These are phyloP conservation scores for Crotophaga sulcirostris DNA, from an alignment of 2,113 vertebrate species.

Conservation along the genomic window DNA sequence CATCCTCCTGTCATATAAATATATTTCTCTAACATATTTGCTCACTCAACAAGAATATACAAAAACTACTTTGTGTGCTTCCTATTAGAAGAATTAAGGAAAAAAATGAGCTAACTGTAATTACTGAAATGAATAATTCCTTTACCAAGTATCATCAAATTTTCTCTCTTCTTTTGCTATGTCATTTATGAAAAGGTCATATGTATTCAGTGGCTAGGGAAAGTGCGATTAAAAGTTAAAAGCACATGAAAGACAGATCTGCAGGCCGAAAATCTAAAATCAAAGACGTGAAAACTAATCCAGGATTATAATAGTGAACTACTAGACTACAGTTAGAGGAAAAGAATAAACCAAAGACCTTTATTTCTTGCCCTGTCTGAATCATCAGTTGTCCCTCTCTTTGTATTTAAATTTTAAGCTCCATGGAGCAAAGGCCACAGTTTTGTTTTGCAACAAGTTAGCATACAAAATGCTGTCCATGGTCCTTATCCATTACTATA, in stretches of 20 bases:
- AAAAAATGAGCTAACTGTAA: not conserved
- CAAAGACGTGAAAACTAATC: not conserved
- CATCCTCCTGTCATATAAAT: not conserved
- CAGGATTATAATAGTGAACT: not conserved
- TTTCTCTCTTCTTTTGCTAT: not conserved
- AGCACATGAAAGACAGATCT: not conserved
- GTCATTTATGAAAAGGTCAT: conserved; percentile 5
- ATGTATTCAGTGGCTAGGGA: not conserved
- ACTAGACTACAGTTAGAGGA: not conserved
- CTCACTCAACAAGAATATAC: not conserved
- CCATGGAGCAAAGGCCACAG: not conserved
- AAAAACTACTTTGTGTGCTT: not conserved
- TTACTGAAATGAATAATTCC: conserved; percentile 8
- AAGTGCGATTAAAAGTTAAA: not conserved
- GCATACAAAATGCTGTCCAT: no score
- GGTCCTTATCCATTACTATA: not conserved
- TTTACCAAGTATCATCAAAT: not conserved
- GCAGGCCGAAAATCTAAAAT: not conserved
- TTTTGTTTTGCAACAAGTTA: not conserved
- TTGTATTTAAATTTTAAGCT: not conserved
- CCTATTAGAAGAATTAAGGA: not conserved
- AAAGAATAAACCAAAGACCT: not conserved
- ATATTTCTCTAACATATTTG: not conserved
- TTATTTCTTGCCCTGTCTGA: not conserved
- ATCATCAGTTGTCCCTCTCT: not conserved